Evolutionary conservation across 2,113 vertebrate species (phyloP).

Genomic region (Polypterus senegalus): DNA sequence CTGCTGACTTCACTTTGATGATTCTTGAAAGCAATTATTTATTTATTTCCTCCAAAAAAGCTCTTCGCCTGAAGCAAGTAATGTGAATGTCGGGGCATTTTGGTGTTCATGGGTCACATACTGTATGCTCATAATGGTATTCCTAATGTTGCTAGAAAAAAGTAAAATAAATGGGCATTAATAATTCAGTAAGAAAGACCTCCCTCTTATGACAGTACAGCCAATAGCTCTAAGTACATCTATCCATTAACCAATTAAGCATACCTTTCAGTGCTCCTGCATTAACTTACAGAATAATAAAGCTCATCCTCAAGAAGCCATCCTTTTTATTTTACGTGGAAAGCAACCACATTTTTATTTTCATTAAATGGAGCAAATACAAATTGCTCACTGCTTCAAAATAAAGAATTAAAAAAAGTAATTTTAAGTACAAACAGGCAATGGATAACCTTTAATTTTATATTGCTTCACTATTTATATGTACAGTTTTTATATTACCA

Average conservation of each 20-base stretch:
- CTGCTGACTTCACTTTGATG: no score
- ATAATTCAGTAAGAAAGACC: constrained; percentile 41
- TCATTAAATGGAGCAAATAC: constrained; percentile 1
- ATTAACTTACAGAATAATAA: constrained; percentile 39
- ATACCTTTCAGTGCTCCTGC: constrained; percentile 31
- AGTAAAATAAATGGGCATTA: constrained; percentile 28
- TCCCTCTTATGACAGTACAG: constrained; percentile 34
- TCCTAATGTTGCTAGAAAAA: constrained; percentile 13
- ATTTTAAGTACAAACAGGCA: no score
- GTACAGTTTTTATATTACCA: no score
- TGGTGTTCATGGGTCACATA: constrained; percentile 8
- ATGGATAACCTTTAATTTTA: no score
- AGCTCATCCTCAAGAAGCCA: constrained; percentile 29
- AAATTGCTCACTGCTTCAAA: constrained; percentile 15
- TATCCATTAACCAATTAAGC: constrained; percentile 46
- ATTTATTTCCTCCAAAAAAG: background rate
- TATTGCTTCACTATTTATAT: no score
- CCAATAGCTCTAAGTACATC: constrained; percentile 41
- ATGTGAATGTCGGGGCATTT: constrained; percentile 2
- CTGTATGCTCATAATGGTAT: background rate
- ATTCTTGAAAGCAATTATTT: no score
- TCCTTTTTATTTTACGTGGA: constrained; percentile 25
- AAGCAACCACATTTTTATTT: constrained; percentile 9
- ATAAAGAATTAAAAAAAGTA: constrained; percentile 8
- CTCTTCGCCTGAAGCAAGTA: background rate